A percentile compares a stretch with the other conserved stretches of the same genome.
Evolutionary conservation across 2,797 vertebrate species (phyloP).

Genomic region (Poecilia picta): DNA sequence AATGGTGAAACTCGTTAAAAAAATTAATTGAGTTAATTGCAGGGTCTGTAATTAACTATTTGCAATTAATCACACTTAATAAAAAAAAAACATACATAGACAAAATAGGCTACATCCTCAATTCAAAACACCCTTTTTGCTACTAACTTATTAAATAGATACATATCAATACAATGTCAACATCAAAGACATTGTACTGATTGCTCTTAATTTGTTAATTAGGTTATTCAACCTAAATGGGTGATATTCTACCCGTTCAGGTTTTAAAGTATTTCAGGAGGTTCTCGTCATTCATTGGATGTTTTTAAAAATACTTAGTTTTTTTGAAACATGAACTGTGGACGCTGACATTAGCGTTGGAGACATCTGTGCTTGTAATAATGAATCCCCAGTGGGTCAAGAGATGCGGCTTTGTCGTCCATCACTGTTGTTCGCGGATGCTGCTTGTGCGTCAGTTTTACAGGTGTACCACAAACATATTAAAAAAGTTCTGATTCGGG

Average conservation of each 20-base stretch:
- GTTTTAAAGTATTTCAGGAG: not conserved
- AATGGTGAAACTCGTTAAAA: not conserved
- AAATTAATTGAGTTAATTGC: not conserved
- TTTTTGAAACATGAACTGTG: not conserved
- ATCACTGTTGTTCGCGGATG: too few species aligned
- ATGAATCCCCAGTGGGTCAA: too few species aligned
- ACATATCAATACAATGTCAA: not conserved
- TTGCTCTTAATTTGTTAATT: not conserved
- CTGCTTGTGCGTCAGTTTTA: too few species aligned
- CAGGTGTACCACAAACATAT: too few species aligned
- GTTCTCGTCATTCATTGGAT: not conserved
- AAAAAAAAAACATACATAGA: not conserved
- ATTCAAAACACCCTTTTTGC: not conserved
- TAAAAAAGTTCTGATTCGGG: too few species aligned
- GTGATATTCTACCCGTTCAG: too few species aligned
- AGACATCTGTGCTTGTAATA: too few species aligned
- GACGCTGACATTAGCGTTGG: not conserved
- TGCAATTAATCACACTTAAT: not conserved
- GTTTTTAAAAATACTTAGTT: not conserved
- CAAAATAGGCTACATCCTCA: not conserved
- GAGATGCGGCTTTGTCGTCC: too few species aligned
- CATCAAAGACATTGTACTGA: not conserved
- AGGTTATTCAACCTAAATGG: not conserved
- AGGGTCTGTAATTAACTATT: not conserved
- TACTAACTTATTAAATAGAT: not conserved